Evolutionary conservation across 2,797 vertebrate species (phyloP), one percentile per base, ranked within the genome.

Genomic region (Scolopax bukidnonensis): DNA sequence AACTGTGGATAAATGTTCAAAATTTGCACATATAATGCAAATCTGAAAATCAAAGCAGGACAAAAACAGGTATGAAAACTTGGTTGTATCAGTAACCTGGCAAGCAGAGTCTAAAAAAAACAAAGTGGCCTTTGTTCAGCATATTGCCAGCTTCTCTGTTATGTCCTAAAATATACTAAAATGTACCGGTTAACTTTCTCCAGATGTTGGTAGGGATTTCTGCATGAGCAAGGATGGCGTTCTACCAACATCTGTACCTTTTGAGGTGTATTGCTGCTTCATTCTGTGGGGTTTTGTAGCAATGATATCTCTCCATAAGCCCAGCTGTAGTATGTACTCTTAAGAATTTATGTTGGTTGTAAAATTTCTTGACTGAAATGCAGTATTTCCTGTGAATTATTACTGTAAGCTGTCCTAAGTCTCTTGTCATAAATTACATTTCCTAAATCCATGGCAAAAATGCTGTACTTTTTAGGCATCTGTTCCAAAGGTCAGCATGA

Each of bases 281-380:
- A 4, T 77, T 90, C 48, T 61, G 16, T 84, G 67, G 20, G 47
- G 38, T 57, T 85, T 70, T 83, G 41, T 89, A 56, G 18, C 1
- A 1, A 54, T 48, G 43, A 12, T 84, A 84, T 60, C 25, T 91
- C 33, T 79, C 48, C 16, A 64, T 73, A 89, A 91, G n/a, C 24
- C 59, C 59, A 70, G 24, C 32, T 60, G 71, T 82, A 92, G 30
- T 82, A 70, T 15, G 41, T 60, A 45, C 32, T 27, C 19, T 5
- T 94, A 78, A 90, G 53, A 93, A 95, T 87, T 93, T 75, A 75
- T 51, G 64, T 64, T 89, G 68, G 40, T 69, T 87, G 38, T 87
- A 89, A 85, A 87, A 84, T 89, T 77, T 78, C 68, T 68, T 70
- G 51, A 85, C 65, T 74, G 71, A 92, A 93, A 60, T 60, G 16